Evolutionary conservation across 2,797 vertebrate species (phyloP).

Genomic region (Leuciscus waleckii): DNA sequence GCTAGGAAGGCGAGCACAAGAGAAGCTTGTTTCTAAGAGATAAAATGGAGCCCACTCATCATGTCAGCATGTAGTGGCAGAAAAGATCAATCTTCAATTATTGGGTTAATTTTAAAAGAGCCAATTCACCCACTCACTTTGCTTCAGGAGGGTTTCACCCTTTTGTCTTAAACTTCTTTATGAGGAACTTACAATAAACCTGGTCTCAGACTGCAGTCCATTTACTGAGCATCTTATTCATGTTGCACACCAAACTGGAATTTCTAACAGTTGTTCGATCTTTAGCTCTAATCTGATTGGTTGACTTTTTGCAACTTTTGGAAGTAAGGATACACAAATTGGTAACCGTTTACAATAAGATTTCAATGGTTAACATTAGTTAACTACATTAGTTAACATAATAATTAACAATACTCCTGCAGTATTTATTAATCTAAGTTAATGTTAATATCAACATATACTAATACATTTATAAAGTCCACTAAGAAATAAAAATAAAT

Average conservation of each 20-base stretch:
- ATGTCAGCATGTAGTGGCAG: slow-evolving; percentile 41
- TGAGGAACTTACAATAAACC: not conserved
- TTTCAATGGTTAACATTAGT: not conserved
- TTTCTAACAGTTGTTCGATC: not conserved
- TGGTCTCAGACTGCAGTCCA: not conserved
- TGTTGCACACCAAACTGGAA: not conserved
- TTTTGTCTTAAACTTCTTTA: slow-evolving; percentile 13
- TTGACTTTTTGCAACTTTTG: not conserved
- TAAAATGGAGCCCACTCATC: slow-evolving; percentile 37
- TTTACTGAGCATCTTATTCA: not conserved
- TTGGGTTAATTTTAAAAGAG: slow-evolving; percentile 31
- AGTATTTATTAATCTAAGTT: not conserved
- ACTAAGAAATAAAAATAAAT: too few species aligned
- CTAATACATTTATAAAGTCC: too few species aligned
- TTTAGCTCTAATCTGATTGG: not conserved
- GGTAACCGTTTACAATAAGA: not conserved
- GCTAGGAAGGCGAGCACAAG: not conserved
- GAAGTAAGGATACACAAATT: not conserved
- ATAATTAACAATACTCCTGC: not conserved
- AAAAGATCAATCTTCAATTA: slow-evolving; percentile 52
- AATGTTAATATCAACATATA: too few species aligned
- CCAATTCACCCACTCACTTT: slow-evolving; percentile 5
- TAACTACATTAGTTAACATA: not conserved
- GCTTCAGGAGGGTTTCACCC: not conserved
- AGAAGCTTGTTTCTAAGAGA: slow-evolving; percentile 30